These are phyloP conservation scores for Larimichthys crocea DNA, from an alignment of 2,113 vertebrate species.

Conservation along the genomic window DNA sequence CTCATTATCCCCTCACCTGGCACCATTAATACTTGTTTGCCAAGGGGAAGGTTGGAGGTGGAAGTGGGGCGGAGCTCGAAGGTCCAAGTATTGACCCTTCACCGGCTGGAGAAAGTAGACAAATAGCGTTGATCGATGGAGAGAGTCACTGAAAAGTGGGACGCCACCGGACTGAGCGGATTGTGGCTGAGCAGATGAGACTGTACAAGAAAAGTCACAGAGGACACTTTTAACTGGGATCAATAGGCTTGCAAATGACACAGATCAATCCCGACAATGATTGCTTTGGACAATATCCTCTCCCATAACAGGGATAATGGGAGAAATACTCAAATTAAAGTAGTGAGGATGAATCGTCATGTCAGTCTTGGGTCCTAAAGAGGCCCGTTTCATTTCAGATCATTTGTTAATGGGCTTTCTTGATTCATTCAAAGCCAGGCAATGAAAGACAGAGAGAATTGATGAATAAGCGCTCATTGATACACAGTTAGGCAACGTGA, in stretches of 20 bases:
- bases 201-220: slow-evolving; percentile 17
- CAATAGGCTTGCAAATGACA: slow-evolving; percentile 53
- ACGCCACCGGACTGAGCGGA: neutral
- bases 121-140: slow-evolving; percentile 45
- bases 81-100: slow-evolving; percentile 57
- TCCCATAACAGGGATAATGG: slow-evolving; percentile 25
- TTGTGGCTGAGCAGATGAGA: neutral
- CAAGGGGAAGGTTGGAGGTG: slow-evolving; percentile 40
- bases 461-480: neutral
- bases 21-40: slow-evolving; percentile 76
- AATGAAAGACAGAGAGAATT: neutral
- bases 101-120: slow-evolving; percentile 29
- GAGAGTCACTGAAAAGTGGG: slow-evolving; percentile 42
- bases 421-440: slow-evolving; percentile 6
- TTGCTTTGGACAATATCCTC: slow-evolving; percentile 34
- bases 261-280: slow-evolving; percentile 40
- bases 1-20: slow-evolving; percentile 66
- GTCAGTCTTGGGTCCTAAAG: neutral
- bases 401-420: neutral
- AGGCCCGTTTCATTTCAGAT: neutral
- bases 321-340: slow-evolving; percentile 36
- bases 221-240: slow-evolving; percentile 47
- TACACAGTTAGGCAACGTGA: neutral
- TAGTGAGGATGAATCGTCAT: slow-evolving; percentile 29
- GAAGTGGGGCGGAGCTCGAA: slow-evolving; percentile 20